Percentiles rank a stretch among this genome's conserved stretches.
phyloP scores from a whole-genome alignment of 2,888 invertebrate genomes.

The Scaptomyza caliginosa region DNA sequence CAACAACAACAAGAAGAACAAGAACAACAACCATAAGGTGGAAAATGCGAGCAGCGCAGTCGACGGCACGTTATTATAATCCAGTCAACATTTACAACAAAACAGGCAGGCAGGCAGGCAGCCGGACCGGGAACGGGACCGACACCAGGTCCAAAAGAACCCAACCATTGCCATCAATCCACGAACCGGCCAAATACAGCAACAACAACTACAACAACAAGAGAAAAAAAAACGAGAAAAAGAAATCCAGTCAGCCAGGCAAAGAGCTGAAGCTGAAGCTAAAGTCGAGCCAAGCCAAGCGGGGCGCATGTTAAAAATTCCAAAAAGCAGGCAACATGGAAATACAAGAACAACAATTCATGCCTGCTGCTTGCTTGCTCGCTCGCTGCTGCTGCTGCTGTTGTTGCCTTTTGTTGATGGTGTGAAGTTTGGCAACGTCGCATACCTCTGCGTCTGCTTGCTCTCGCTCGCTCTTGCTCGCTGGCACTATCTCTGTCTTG shows the following conservation, averaged over 20 bases:
- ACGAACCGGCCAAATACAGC: conserved; percentile 55
- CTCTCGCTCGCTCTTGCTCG: conserved; percentile 26
- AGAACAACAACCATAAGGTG: conserved; percentile 53
- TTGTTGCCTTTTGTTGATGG: conserved; percentile 50
- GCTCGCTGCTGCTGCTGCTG: conserved; percentile 44
- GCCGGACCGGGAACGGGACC: conserved; percentile 39
- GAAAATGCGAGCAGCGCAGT: conserved; percentile 68
- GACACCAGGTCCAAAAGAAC: conserved; percentile 53
- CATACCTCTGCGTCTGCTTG: conserved; percentile 8
- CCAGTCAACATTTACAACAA: conserved; percentile 60
- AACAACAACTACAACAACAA: conserved; percentile 4
- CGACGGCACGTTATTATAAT: conserved; percentile 72
- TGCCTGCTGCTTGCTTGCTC: conserved; percentile 44
- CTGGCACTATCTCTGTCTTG: conserved; percentile 15
- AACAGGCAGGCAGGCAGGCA: conserved; percentile 21
- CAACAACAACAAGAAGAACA: conserved; percentile 18
- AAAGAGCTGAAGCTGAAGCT: conserved; percentile 1
- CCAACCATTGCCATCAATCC: conserved; percentile 59
- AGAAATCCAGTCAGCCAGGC: conserved; percentile 34
- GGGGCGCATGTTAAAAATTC: conserved; percentile 76
- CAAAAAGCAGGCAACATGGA: conserved; percentile 68
- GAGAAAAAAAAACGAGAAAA: conserved; percentile 19
- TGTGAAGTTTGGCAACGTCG: conserved; percentile 19
- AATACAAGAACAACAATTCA: conserved; percentile 76
- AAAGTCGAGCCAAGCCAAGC: conserved; percentile 59